Evolutionary conservation across 2,113 vertebrate species (phyloP), one percentile per base, ranked within the genome.

Genomic region (Apistogramma diplotaenia): DNA sequence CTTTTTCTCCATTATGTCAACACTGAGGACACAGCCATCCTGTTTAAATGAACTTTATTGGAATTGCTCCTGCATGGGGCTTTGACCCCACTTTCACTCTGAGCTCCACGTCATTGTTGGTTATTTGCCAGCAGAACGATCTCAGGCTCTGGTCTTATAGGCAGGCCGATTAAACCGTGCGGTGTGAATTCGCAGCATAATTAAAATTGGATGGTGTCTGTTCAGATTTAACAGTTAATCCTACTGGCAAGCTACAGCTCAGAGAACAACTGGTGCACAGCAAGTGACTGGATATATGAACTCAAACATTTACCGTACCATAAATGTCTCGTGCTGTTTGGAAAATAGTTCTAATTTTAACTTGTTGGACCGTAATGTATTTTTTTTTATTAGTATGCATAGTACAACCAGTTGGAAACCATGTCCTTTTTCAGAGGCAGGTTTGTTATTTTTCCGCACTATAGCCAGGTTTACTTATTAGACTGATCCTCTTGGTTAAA

Each of bases 401-500:
- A 15, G 11, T 43, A 37, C 9, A 10, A 15, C 15, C 29, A 18
- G 19, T n/a, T 70, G 65, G 46, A 70, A 70, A 29, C 25, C 23
- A 12, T 43, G 16, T 29, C 16, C 19, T 70, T 70, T 70, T 70
- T 49, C 15, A 67, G 23, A 67, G 37, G 61, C 37, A 67, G 23
- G 23, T 49, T 3, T 19, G 3, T 49, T 16, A 29, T 49, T 70
- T 43, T 15, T 15, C 40, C 40, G 15, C 40, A 5, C 27, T 70
- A 9, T 70, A 70, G 40, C 23, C 46, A 70, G 21, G 40, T 49
- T 70, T 70, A 49, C 40, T 29, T 46, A 29, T 43, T n/a, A 70
- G 25, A 16, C 65, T 29, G 65, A 70, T 87, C 74, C 77, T 84
- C 76, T 74, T 74, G 21, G 35, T 82, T 51, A 59, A 78, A 81